Evolutionary conservation across 2,888 invertebrate genomes (phyloP).

Genomic region (Catotricha subobsoleta): DNA sequence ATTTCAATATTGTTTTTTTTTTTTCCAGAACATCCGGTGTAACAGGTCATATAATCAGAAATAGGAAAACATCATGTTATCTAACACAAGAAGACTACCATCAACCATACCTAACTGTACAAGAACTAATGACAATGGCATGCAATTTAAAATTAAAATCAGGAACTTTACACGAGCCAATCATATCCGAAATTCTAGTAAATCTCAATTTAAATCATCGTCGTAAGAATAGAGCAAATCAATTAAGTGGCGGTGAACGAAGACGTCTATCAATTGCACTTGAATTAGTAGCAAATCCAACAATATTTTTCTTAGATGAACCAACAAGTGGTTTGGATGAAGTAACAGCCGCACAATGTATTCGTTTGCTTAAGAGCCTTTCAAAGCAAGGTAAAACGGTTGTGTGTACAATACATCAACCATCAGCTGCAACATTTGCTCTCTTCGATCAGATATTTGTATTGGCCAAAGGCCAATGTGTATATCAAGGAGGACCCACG

Average conservation of each 20-base stretch:
- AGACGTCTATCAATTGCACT: constrained; percentile 64
- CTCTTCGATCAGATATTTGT: constrained; percentile 48
- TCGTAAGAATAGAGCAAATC: constrained; percentile 27
- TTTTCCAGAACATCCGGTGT: constrained; percentile 41
- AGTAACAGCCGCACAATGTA: constrained; percentile 37
- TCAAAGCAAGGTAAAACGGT: constrained; percentile 46
- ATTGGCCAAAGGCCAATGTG: constrained; percentile 42
- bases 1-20: background rate
- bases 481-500: constrained; percentile 43
- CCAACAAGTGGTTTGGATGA: constrained; percentile 57
- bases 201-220: constrained; percentile 26
- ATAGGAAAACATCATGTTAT: constrained; percentile 59
- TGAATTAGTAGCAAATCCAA: constrained; percentile 69
- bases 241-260: constrained; percentile 60
- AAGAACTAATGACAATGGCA: constrained; percentile 61
- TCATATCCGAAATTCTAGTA: constrained; percentile 23
- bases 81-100: constrained; percentile 64
- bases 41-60: constrained; percentile 47
- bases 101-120: constrained; percentile 52
- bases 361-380: constrained; percentile 37
- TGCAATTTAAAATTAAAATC: constrained; percentile 49
- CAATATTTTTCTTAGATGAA: constrained; percentile 67
- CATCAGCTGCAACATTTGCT: constrained; percentile 44
- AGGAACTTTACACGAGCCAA: constrained; percentile 14
- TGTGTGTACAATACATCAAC: constrained; percentile 54